Percentiles rank a stretch among this genome's conserved stretches.
phyloP scores from a whole-genome alignment of 2,797 vertebrate species.

The Nasua narica region DNA sequence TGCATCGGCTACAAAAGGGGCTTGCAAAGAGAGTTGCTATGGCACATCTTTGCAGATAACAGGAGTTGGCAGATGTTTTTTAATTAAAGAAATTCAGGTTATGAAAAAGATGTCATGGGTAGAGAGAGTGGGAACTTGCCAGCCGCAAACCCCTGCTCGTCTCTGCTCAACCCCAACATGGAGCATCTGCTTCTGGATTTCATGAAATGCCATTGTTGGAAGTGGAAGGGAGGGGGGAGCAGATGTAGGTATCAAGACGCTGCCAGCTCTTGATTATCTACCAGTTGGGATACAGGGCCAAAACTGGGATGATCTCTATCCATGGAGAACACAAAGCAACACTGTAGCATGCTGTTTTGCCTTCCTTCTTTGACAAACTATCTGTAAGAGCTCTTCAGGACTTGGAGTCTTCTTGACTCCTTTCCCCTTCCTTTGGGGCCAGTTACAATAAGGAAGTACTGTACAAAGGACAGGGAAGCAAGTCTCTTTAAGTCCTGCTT shows the following conservation, averaged over 20 bases:
- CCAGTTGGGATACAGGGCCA: not conserved
- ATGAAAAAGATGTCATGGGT: conserved; percentile 83
- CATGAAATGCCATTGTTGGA: conserved; percentile 48
- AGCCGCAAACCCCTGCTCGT: not conserved
- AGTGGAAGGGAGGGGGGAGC: conserved; percentile 36
- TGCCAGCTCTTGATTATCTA: conserved; percentile 4
- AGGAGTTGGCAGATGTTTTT: conserved; percentile 82
- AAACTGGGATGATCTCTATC: not conserved
- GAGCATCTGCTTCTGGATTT: conserved; percentile 85
- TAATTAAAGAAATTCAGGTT: conserved; percentile 86
- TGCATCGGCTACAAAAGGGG: conserved; percentile 70
- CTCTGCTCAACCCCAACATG: conserved; percentile 68
- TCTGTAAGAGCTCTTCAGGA: not conserved
- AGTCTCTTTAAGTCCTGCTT: not conserved
- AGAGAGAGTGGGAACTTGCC: conserved; percentile 82
- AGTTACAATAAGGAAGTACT: not conserved
- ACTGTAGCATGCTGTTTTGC: not conserved
- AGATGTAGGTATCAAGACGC: not conserved
- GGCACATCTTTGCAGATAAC: conserved; percentile 72
- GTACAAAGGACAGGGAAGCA: not conserved
- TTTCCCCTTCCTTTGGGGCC: not conserved
- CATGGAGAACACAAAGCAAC: not conserved
- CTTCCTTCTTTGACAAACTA: not conserved
- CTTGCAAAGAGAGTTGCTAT: conserved; percentile 75
- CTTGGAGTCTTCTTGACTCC: not conserved